Evolutionary conservation across 2,797 vertebrate species (phyloP).

Genomic region (Alauda arvensis): DNA sequence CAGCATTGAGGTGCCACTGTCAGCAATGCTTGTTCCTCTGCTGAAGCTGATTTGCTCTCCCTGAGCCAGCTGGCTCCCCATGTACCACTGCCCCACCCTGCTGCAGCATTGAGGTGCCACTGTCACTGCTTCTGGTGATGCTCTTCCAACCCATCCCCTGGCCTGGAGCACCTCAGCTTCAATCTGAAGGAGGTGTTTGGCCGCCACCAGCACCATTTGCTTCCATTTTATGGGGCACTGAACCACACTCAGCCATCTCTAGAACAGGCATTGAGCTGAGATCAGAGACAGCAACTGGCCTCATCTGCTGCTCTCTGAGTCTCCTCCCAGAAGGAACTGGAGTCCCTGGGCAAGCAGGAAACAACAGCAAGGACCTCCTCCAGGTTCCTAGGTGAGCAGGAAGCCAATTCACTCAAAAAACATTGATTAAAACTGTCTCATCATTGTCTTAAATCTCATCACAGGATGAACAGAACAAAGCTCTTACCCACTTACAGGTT

Average conservation of each 20-base stretch:
- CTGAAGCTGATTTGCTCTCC: not conserved
- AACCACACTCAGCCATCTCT: not conserved
- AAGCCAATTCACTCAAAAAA: not conserved
- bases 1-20: not conserved
- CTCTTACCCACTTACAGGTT: not conserved
- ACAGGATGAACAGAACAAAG: not conserved
- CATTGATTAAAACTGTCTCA: not conserved
- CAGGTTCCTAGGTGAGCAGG: not conserved
- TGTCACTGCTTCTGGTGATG: not conserved
- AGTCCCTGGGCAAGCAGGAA: not conserved
- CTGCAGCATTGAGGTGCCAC: not conserved
- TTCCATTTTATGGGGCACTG: not conserved
- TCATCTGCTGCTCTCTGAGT: not conserved
- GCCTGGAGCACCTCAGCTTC: not conserved
- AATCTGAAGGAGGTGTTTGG: not conserved
- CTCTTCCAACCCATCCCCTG: not conserved
- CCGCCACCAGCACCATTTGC: not conserved
- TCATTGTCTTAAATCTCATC: not conserved
- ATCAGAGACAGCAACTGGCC: not conserved
- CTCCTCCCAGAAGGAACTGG: not conserved
- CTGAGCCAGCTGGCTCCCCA: not conserved
- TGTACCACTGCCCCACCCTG: not conserved
- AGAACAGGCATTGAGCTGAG: not conserved
- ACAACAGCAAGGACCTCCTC: fast-evolving
- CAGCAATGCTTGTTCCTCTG: not conserved